Evolutionary conservation across 2,888 invertebrate species (phyloP).

Genomic region (Agrilus mali): DNA sequence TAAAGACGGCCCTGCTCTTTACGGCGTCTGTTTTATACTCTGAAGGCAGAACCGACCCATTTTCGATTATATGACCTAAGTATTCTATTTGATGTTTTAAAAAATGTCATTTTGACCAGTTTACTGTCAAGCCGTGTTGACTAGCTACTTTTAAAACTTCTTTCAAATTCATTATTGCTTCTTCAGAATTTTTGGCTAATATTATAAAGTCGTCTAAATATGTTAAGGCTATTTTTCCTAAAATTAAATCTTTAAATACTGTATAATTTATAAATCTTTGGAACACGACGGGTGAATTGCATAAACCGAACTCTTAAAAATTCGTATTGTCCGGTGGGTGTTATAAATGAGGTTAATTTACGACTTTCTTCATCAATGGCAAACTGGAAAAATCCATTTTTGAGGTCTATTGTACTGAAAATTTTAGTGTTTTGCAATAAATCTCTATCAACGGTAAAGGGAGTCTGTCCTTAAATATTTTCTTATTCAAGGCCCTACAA

Average conservation of each 20-base stretch:
- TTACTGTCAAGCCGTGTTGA: slow-evolving; percentile 19
- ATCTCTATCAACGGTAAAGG: slow-evolving; percentile 28
- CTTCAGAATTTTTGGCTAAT: slow-evolving; percentile 10
- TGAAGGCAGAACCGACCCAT: background rate
- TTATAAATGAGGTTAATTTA: slow-evolving; percentile 29
- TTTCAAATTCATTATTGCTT: too few relatives aligned
- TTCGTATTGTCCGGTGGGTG: slow-evolving; percentile 27
- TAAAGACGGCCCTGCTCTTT: too few relatives aligned
- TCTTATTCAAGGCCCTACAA: slow-evolving; percentile 26
- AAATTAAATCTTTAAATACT: slow-evolving; percentile 19
- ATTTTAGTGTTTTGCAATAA: slow-evolving; percentile 17
- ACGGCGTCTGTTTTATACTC: background rate
- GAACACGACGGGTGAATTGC: slow-evolving; percentile 25
- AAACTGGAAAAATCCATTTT: too few relatives aligned
- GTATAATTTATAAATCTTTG: too few relatives aligned
- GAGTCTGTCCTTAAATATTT: slow-evolving; percentile 19
- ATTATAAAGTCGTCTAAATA: slow-evolving; percentile 12
- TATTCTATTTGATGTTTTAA: slow-evolving; percentile 11
- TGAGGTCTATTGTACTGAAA: too few relatives aligned
- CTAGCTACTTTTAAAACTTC: slow-evolving; percentile 15
- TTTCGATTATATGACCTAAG: background rate
- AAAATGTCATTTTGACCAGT: slow-evolving; percentile 27
- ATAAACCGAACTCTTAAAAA: slow-evolving; percentile 28
- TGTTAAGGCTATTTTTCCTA: slow-evolving; percentile 7
- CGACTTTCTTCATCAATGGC: slow-evolving; percentile 15